These are phyloP conservation scores for Magallana angulata DNA, from an alignment of 1,140 invertebrate species.

Conservation along the genomic window DNA sequence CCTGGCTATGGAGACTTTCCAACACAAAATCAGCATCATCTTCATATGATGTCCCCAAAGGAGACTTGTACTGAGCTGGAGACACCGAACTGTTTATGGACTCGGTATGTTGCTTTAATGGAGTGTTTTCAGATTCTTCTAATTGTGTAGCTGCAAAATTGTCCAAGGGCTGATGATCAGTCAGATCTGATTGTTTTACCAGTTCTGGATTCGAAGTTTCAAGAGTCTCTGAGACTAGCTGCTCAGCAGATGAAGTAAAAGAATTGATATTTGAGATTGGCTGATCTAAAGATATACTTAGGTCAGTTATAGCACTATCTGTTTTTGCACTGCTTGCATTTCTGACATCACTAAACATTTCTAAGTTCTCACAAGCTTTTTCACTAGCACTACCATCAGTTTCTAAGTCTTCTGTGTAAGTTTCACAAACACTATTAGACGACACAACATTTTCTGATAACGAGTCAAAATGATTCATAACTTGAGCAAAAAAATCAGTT, in stretches of 20 bases:
- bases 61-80: not conserved
- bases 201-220: not conserved
- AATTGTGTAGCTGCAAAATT: not conserved
- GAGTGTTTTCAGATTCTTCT: not conserved
- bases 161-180: not conserved
- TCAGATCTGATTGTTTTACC: not conserved
- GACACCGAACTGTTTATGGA: too few species aligned
- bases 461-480: constrained; percentile 25
- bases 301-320: constrained; percentile 26
- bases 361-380: constrained; percentile 4
- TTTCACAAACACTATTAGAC: not conserved
- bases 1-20: constrained; percentile 42
- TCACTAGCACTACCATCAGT: not conserved
- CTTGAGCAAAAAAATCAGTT: constrained; percentile 22
- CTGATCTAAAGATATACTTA: not conserved
- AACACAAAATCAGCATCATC: constrained; percentile 55
- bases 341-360: not conserved
- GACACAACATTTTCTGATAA: constrained; percentile 36
- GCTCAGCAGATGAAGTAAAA: constrained; percentile 11
- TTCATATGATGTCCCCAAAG: constrained; percentile 48
- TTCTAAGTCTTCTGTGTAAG: not conserved
- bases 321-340: not conserved
- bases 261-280: not conserved
- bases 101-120: not conserved
- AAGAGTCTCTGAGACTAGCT: not conserved